Base-by-base conservation (phyloP, 1,140 invertebrate genomes). In the Saccostrea cuccullata region DNA sequence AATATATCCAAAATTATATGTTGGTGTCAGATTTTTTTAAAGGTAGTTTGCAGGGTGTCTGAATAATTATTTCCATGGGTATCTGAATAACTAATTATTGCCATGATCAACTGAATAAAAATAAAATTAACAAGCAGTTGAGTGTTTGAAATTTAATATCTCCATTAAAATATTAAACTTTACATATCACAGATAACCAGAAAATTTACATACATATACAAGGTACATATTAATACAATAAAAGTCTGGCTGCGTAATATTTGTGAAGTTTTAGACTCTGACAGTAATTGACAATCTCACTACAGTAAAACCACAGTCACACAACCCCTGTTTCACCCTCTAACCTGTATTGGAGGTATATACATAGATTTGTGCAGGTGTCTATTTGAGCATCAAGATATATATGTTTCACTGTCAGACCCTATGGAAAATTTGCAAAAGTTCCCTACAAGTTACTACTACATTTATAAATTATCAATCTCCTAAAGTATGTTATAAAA, bases 141-240 rank as follows among this genome's bases (percentile, higher is more conserved):
- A 77, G 15, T 30, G 26, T 77, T 15, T 15, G 30, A 77, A 77
- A 30, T 77, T 77, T 77, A 36, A 77, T 77, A 77, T 77, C 12
- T 26, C 26, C 70, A 77, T 77, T 77, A 77, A 15, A 30, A 30
- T 12, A 26, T 30, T 77, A 30, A 15, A 73, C 12, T 13, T 15
- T 26, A 73, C 70, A 77, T 77, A 77, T 77, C 70, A 77, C 70
- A 77, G 70, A 77, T 30, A 77, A 77, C 70, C 70, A 77, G 23
- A 77, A 77, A 77, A 26, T 77, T 30, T 77, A 77, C 70, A 77
- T 30, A 30, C 23, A 73, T 23, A 30, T 47, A 30, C 1, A 13
- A 77, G 5, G 13, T 26, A 77, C 23, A 30, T 77, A 77, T 36
- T 36, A 77, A 77, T 12, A 30, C 23, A 77, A 13, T 30, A 5